Base-by-base conservation (phyloP, 2,888 invertebrate genomes). In the Drosophila mulleri region DNA sequence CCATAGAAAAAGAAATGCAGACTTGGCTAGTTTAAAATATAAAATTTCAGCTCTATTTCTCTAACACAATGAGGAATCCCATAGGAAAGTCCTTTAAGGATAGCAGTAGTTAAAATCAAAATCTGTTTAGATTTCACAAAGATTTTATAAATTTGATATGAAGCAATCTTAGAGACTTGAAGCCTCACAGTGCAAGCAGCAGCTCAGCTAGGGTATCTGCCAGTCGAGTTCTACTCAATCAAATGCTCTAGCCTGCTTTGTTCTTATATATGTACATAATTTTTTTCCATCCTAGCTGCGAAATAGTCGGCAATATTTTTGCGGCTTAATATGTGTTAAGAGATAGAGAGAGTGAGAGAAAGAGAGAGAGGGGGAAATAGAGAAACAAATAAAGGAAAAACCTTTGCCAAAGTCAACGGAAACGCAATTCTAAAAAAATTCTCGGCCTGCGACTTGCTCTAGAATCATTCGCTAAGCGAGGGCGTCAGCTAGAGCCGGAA, bases 281-380 rank as follows among this genome's bases (percentile, higher is more conserved):
- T 41, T 48, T 26, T 47, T 48, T 62, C 48, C 41, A 44, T 44
- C 26, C n/a, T 23, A 37, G 45, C 68, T 69, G 59, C 65, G 71
- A 70, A 57, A 50, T 70, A 76, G 37, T 60, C 69, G 60, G 81
- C 84, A 75, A 86, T 89, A 86, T 89, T 86, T 86, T 89, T 83
- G 86, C 83, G 88, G 90, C 90, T 86, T 86, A 86, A 86, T 89
- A 89, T 86, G 89, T 87, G 88, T 79, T 78, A 73, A 74, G 71
- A 53, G 74, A 70, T 47, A 44, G 23, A 20, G 32, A 32, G 9
- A 7, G 29, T 7, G 6, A 29, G 1, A 20, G 9, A 41, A 1
- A 50, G 74, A 70, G 53, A 42, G 23, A 12, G 32, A 32, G 3
- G 11, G 32, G 11, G 11, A 11, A 11, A 20, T 9, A 9, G 3